Percentiles rank a stretch among this genome's conserved stretches.
phyloP scores from a whole-genome alignment of 2,888 invertebrate species.

The Ectemnius lituratus region DNA sequence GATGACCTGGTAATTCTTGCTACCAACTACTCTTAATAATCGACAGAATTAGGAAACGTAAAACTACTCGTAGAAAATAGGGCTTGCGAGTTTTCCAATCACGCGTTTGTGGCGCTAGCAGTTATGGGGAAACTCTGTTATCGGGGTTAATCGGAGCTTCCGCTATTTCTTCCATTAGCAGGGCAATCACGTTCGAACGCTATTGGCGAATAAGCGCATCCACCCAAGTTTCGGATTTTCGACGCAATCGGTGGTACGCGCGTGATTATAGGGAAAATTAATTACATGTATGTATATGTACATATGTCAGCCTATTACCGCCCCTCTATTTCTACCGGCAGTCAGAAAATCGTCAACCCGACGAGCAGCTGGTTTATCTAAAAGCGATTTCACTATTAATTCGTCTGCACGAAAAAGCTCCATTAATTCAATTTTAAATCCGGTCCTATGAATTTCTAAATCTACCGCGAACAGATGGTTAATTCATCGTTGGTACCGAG shows the following conservation, averaged over 20 bases:
- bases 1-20: neutral
- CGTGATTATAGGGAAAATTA: slow-evolving; percentile 14
- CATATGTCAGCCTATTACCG: slow-evolving; percentile 6
- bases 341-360: too few relatives aligned
- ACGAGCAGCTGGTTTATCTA: too few relatives aligned
- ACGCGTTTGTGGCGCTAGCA: neutral
- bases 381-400: too few relatives aligned
- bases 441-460: too few relatives aligned
- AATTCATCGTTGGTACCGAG: too few relatives aligned
- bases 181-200: neutral
- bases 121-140: slow-evolving; percentile 1
- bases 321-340: too few relatives aligned
- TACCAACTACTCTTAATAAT: too few relatives aligned
- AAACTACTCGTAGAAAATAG: too few relatives aligned
- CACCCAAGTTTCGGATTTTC: slow-evolving; percentile 9
- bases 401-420: neutral
- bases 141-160: neutral
- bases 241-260: neutral
- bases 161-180: slow-evolving; percentile 1
- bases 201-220: neutral
- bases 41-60: too few relatives aligned
- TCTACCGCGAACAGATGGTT: too few relatives aligned
- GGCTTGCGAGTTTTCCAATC: neutral
- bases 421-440: too few relatives aligned
- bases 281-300: slow-evolving; percentile 12